phyloP scores from a whole-genome alignment of 2,797 vertebrate genomes.

The Takifugu ocellatus region DNA sequence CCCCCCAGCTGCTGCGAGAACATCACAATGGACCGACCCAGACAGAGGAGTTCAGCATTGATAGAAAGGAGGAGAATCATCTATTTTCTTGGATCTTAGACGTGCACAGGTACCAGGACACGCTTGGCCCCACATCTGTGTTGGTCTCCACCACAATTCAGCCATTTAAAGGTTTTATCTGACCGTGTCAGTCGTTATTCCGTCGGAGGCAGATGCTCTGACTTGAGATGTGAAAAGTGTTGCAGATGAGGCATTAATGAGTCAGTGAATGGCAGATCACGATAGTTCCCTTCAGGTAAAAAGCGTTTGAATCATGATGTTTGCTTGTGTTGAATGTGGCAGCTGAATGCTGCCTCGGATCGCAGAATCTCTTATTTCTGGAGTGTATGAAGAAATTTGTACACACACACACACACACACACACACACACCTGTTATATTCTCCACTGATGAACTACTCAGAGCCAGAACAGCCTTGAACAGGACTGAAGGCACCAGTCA shows the following conservation, averaged over 20 bases:
- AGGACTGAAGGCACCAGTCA: conserved; percentile 10
- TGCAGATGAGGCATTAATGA: no score
- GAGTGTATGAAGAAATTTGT: no score
- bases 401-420: not conserved
- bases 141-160: not conserved
- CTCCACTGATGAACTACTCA: conserved; percentile 38
- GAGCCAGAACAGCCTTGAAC: conserved; percentile 9
- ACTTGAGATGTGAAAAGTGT: no score
- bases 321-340: no score
- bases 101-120: conserved; percentile 10
- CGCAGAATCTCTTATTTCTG: no score
- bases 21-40: conserved; percentile 53
- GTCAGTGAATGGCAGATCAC: no score
- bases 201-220: no score
- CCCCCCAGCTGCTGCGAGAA: conserved; percentile 67
- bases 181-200: no score
- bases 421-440: conserved; percentile 19
- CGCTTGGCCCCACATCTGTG: not conserved
- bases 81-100: conserved; percentile 38
- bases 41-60: conserved; percentile 47
- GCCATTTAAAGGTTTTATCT: no score
- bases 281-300: no score
- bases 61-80: conserved; percentile 25
- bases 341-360: no score
- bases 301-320: no score